Percentiles rank a stretch among this genome's conserved stretches.
phyloP scores from a whole-genome alignment of 2,888 invertebrate species.

The Caradrina clavipalpis region DNA sequence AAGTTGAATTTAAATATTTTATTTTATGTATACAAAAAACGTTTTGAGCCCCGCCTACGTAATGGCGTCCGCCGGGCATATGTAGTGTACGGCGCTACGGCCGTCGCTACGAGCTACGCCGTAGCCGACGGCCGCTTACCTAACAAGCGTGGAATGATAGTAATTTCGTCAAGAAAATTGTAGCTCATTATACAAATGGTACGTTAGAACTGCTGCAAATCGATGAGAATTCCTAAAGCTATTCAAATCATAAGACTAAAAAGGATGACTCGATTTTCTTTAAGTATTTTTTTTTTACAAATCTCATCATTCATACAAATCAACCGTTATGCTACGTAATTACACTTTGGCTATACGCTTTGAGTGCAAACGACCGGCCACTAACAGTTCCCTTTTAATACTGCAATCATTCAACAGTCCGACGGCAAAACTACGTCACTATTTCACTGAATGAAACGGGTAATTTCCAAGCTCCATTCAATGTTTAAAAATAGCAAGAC shows the following conservation, averaged over 20 bases:
- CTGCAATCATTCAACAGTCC: constrained; percentile 8
- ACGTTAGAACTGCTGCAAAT: constrained; percentile 2
- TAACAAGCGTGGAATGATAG: constrained; percentile 21
- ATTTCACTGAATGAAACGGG: not conserved
- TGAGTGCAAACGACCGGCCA: too few relatives aligned
- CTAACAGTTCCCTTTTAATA: not conserved
- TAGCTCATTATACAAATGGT: constrained; percentile 38
- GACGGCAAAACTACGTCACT: constrained; percentile 3
- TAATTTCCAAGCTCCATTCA: not conserved
- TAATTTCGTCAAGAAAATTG: constrained; percentile 31
- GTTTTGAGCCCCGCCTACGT: constrained; percentile 31
- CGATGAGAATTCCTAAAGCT: not conserved
- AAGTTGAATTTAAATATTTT: not conserved
- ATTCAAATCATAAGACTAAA: constrained; percentile 17
- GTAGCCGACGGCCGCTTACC: constrained; percentile 60
- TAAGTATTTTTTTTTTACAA: not conserved
- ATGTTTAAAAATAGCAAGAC: not conserved
- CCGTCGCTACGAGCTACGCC: constrained; percentile 57
- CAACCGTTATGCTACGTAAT: too few relatives aligned
- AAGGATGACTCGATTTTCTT: not conserved
- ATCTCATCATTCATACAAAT: not conserved
- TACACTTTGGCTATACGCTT: too few relatives aligned
- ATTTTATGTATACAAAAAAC: constrained; percentile 6
- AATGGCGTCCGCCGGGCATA: constrained; percentile 31
- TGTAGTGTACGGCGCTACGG: constrained; percentile 40